Conservation (phyloP, 2,113 vertebrate species). For the Cephalopterus ornatus region DNA sequence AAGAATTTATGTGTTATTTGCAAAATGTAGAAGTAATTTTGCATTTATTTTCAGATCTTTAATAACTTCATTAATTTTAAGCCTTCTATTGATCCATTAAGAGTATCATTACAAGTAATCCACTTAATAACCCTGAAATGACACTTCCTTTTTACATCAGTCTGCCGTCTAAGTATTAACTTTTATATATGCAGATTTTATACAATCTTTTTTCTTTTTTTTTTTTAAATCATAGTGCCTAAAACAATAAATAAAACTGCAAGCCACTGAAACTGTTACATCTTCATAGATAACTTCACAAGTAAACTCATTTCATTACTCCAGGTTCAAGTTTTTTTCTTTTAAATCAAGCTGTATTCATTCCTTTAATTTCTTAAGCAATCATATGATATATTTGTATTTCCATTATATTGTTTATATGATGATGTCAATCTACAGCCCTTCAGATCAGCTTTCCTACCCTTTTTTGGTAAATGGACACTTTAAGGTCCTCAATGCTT, state of each 20-base stretch:
- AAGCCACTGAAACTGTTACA: background rate
- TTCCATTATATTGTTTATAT: background rate
- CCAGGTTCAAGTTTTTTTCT: background rate
- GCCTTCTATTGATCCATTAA: background rate
- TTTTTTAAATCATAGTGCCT: background rate
- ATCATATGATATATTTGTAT: background rate
- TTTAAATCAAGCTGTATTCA: background rate
- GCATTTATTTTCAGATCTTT: background rate
- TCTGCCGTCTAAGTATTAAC: background rate
- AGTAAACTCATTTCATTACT: background rate
- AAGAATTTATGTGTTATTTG: background rate
- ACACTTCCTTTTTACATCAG: background rate
- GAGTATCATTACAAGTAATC: background rate
- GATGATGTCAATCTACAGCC: background rate
- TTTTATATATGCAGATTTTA: background rate
- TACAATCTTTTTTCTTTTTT: background rate
- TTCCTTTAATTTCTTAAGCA: background rate
- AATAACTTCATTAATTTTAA: background rate
- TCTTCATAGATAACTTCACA: background rate
- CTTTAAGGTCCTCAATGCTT: background rate
- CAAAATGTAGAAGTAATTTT: background rate
- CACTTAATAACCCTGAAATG: background rate
- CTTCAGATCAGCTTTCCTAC: background rate
- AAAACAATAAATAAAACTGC: background rate
- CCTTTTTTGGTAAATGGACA: background rate